Evolutionary conservation across 2,888 invertebrate species (phyloP).

Genomic region (Apodemia hepburni): DNA sequence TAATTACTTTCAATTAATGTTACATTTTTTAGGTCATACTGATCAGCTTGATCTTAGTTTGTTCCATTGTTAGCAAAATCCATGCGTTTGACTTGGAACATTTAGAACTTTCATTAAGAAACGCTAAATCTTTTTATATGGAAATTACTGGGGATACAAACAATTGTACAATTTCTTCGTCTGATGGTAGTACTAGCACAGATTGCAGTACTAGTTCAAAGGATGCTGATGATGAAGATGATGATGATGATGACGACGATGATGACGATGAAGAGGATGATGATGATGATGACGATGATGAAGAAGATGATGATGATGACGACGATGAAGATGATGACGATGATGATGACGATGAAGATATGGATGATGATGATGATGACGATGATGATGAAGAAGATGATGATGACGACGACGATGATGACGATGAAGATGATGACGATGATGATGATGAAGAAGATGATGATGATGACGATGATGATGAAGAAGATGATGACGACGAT

Average conservation of each 20-base stretch:
- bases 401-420: too few species aligned
- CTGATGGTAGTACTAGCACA: neutral
- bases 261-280: neutral
- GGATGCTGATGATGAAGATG: slow-evolving; percentile 4
- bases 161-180: neutral
- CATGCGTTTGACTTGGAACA: neutral
- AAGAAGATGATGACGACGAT: too few species aligned
- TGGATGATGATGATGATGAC: neutral
- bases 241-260: neutral
- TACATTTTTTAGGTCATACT: neutral
- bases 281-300: neutral
- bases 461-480: too few species aligned
- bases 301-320: neutral
- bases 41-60: slow-evolving; percentile 7
- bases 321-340: neutral
- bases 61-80: neutral
- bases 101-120: neutral
- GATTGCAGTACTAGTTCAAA: neutral
- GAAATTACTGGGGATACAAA: neutral
- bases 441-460: too few species aligned
- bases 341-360: neutral
- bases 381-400: too few species aligned
- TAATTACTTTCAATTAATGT: too few species aligned
- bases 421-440: too few species aligned
- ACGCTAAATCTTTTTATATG: neutral